Evolutionary conservation across 2,888 invertebrate species (phyloP), one percentile per base, ranked within the genome.

Genomic region (Drosophila sordidula): DNA sequence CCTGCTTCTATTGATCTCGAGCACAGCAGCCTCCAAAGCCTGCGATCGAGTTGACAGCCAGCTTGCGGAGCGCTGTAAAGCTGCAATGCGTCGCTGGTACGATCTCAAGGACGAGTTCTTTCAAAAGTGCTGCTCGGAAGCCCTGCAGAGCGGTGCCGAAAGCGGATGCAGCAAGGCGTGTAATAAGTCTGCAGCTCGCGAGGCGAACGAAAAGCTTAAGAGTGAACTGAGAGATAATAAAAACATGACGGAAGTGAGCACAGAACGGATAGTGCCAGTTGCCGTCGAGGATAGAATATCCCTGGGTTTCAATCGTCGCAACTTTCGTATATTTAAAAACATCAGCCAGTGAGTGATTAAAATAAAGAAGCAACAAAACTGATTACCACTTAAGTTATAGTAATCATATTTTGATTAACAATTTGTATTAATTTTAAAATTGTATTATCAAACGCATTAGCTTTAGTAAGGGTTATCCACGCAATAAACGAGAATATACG

Each of bases 71-170:
- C 4, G 6, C 6, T 58, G 46, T 12, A n/a, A 5, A 1, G 12
- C 18, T 6, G 1, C 5, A 1, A 36, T 59, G 36, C 61, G 47
- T 11, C 61, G 47, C 5, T 47, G n/a, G 2, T 29, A 45, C 11
- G 34, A 39, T 2, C 16, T 66, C 0, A 62, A 50, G 39, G 54
- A 66, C 14, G 25, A 34, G 1, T 54, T 39, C 4, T 50, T 16
- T 4, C 0, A 11, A 6, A 22, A 39, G 12, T 55, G 55, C 38
- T 66, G 63, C 5, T 3, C 2, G 1, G 18, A 34, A 2, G 8
- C 0, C 0, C 1, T 14, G 9, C 14, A 47, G 6, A 39, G 3
- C 9, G 9, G n/a, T 1, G 1, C 38, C 0, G 12, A 4, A 12
- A 65, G 4, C 3, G 11, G 16, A 0, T 65, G 65, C 16, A 4